Base-by-base conservation (phyloP, 2,888 invertebrate species). In the Cheilosia urbana region DNA sequence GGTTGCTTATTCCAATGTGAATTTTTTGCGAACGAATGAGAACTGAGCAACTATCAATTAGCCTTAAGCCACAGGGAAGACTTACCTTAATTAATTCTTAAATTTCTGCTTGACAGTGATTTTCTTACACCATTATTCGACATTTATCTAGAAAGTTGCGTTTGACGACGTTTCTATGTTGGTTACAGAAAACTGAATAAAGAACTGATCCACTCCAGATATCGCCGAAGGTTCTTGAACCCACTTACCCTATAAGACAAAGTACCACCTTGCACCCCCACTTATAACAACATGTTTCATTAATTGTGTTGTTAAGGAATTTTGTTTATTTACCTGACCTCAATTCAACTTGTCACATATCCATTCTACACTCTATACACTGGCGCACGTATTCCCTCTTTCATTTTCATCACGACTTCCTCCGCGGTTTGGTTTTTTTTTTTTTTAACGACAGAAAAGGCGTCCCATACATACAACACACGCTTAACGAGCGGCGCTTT, bases 261-360 rank as follows among this genome's bases (percentile, higher is more conserved):
- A 37, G 11, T 13, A 37, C 9, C 49, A 45, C 49, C 15, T 19
- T 37, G 40, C 47, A 37, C 5, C 21, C 17, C 17, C 62, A 51
- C 42, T 53, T 72, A 34, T 72, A 34, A 75, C 65, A 60, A 57
- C 72, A 58, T 49, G 53, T 30, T 51, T 37, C 30, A 71, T 66
- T 80, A 66, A 19, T 60, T 66, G 55, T 72, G 72, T 57, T 42
- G 21, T 68, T 42, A 72, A 42, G 37, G 11, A 57, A 4, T n/a
- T 66, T 66, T 72, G 45, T 76, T 81, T 71, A 47, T 60, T 63
- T 71, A 53, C 81, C 71, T 81, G 85, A 85, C 85, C 81, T 68
- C 62, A 76, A 77, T 81, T 65, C 17, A 51, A 40, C 24, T 68
- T 83, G 60, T 78, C 62, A 79, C 68, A 30, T 9, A 62, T 76